These are phyloP conservation scores for Cyclina sinensis DNA, from an alignment of 1,140 invertebrate species.

Conservation along the genomic window DNA sequence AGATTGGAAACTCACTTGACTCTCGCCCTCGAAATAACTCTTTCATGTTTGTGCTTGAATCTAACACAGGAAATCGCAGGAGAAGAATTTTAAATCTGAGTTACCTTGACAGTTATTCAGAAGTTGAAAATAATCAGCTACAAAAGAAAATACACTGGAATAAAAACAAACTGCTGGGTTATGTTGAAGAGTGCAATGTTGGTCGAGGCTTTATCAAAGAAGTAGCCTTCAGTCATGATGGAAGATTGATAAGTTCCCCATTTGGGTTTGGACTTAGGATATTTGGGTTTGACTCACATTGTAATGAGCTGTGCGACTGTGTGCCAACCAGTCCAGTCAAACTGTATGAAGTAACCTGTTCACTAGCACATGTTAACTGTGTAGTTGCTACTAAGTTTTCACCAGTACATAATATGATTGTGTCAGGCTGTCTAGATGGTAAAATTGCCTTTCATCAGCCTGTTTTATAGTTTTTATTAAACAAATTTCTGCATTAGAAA, in stretches of 20 bases:
- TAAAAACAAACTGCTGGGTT: constrained; percentile 91
- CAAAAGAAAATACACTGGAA: constrained; percentile 58
- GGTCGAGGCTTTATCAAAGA: constrained; percentile 94
- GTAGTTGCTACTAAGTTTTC: constrained; percentile 97
- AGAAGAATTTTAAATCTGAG: constrained; percentile 58
- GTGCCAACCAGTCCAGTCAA: constrained; percentile 87
- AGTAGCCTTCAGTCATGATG: constrained; percentile 95
- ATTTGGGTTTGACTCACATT: constrained; percentile 92
- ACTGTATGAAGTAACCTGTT: constrained; percentile 90
- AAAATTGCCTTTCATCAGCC: constrained; percentile 96
- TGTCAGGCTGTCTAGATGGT: constrained; percentile 95
- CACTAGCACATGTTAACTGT: constrained; percentile 92
- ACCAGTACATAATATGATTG: constrained; percentile 93
- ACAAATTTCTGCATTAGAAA: too few relatives aligned
- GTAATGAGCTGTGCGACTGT: constrained; percentile 92
- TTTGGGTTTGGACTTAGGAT: constrained; percentile 95
- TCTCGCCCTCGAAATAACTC: constrained; percentile 35
- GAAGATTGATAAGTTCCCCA: constrained; percentile 95
- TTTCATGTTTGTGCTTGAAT: constrained; percentile 60
- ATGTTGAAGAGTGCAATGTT: constrained; percentile 94
- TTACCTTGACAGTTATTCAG: constrained; percentile 61
- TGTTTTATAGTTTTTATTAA: constrained; percentile 86
- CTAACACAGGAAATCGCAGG: constrained; percentile 42
- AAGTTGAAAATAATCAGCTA: constrained; percentile 36
- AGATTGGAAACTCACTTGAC: constrained; percentile 19